phyloP scores from a whole-genome alignment of 2,888 invertebrate species.

The Watsonalla binaria region DNA sequence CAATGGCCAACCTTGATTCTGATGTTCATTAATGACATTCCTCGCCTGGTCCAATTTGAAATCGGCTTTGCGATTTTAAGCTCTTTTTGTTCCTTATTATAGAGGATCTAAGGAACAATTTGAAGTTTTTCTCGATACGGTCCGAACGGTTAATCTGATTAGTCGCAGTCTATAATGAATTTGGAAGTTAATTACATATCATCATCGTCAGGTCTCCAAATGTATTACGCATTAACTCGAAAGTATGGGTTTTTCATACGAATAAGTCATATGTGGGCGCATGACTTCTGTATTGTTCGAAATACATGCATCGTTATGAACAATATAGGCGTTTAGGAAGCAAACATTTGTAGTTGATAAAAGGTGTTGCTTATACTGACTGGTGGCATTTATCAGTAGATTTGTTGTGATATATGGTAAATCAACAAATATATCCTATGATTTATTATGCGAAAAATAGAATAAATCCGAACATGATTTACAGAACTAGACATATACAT shows the following conservation, averaged over 20 bases:
- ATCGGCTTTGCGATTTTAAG: slow-evolving; percentile 3
- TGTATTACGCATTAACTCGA: not conserved
- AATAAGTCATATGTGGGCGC: not conserved
- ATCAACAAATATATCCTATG: too few relatives aligned
- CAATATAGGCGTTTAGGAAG: too few relatives aligned
- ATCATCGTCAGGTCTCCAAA: not conserved
- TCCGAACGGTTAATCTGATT: not conserved
- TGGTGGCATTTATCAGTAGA: too few relatives aligned
- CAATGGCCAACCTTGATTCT: slow-evolving; percentile 41
- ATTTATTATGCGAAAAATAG: too few relatives aligned
- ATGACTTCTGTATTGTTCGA: not conserved
- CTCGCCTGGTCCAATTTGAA: slow-evolving; percentile 20
- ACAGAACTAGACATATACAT: too few relatives aligned
- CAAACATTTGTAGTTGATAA: too few relatives aligned
- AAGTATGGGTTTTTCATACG: not conserved
- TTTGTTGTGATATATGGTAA: too few relatives aligned
- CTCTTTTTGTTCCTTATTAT: not conserved
- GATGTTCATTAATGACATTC: slow-evolving; percentile 27
- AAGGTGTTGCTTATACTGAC: too few relatives aligned
- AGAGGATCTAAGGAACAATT: not conserved
- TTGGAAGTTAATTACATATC: not conserved
- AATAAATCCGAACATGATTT: too few relatives aligned
- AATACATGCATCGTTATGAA: not conserved
- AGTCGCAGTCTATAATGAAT: not conserved
- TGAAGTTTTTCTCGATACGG: not conserved